These are phyloP conservation scores for Isotomurus palustris DNA, from an alignment of 2,888 invertebrate species.

Conservation along the genomic window DNA sequence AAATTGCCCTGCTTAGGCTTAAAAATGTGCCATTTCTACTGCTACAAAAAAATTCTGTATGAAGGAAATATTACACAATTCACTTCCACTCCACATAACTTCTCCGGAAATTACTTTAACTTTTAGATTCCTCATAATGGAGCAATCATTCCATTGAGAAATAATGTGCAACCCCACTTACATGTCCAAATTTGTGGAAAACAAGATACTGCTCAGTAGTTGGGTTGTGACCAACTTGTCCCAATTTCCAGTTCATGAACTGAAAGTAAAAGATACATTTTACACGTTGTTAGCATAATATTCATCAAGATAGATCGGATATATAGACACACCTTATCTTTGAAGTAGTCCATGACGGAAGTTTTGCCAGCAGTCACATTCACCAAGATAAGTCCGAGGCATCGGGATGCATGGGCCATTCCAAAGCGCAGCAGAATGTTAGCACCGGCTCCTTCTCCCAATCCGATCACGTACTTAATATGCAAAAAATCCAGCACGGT, in stretches of 20 bases:
- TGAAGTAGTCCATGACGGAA: constrained; percentile 78
- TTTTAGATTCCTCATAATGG: too few species aligned
- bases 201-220: constrained; percentile 82
- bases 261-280: constrained; percentile 48
- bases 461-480: constrained; percentile 74
- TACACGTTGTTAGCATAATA: neutral
- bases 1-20: too few species aligned
- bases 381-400: constrained; percentile 74
- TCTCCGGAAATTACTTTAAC: too few species aligned
- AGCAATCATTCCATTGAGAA: too few species aligned
- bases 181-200: constrained; percentile 86
- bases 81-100: too few species aligned
- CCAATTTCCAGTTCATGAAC: constrained; percentile 77
- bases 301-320: neutral
- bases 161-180: constrained; percentile 63
- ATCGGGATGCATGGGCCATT: constrained; percentile 70
- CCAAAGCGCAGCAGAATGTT: constrained; percentile 81
- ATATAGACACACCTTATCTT: constrained; percentile 61
- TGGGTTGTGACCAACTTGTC: constrained; percentile 70
- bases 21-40: too few species aligned
- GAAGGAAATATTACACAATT: too few species aligned
- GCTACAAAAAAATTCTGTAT: too few species aligned
- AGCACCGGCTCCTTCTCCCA: constrained; percentile 77
- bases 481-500: constrained; percentile 76
- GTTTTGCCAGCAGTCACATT: constrained; percentile 84